Evolutionary conservation across 2,113 vertebrate genomes (phyloP), one percentile per base, ranked within the genome.

Genomic region (Zosterops borbonicus): DNA sequence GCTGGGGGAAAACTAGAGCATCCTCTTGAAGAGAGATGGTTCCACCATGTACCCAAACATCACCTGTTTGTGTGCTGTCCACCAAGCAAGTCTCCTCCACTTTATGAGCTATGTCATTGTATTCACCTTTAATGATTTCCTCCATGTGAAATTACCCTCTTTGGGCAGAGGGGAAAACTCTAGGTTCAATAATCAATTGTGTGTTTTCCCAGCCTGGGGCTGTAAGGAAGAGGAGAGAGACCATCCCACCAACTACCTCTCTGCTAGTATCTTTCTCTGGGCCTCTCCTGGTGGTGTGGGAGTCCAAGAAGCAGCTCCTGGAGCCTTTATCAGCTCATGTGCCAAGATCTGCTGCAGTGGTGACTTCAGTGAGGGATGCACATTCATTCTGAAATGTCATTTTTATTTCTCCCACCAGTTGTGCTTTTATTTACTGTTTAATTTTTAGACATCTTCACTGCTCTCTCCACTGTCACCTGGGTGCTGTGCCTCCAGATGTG

Each of bases 381-480:
- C 44, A 22, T 42, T 73, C 25, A 27, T 53, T 87, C 77, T 56
- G 10, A 87, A 87, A 77, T 39, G 49, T 7, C 15, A 35, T 69
- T 69, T 90, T 76, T 80, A 77, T 58, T 86, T 75, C 31, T 93
- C 25, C 35, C 42, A 80, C 59, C 35, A 63, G 25, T 1, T 77
- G 53, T 73, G 76, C n/a, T 90, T 93, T 83, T 86, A 77, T 76
- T 94, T 93, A 85, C 55, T 9, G 2, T 76, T 73, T 41, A 14
- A 79, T 79, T 50, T 85, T 49, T 35, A 69, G 37, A 29, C 14
- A 12, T 44, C 52, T 41, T 83, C 55, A 7, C 37, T 71, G 23
- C 23, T 60, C 19, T 53, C 12, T 76, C 15, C 0, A 0, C 20
- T 4, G 1, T 68, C 28, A 63, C 50, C 62, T 62, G 50, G 75